Base-by-base conservation (phyloP, 2,113 vertebrate genomes). In the Cyprinus carpio region DNA sequence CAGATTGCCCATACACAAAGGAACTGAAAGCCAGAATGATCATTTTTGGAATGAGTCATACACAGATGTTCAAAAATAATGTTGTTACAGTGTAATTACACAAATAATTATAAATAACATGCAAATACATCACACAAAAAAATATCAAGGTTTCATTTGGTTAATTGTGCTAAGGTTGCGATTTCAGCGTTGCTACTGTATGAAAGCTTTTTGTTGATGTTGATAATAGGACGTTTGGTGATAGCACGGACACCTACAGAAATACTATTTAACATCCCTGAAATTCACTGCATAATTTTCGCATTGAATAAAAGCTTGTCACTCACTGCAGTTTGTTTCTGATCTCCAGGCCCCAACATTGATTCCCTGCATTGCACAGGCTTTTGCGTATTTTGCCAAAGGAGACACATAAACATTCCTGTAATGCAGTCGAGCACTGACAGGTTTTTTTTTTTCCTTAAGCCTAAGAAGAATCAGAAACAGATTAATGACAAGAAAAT, bases 341-440 rank as follows among this genome's bases (percentile, higher is more conserved):
- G 5, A 84, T 86, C 94, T 93, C 94, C 94, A 95, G 89, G 93
- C 90, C 15, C 90, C 89, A 43, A 94, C 56, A 12, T 27, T 65
- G 23, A 92, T 79, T 5, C 92, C 94, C n/a, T 92, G 86, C 76
- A 29, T 18, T 43, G 88, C 76, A 27, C 94, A 95, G 84, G 92
- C 94, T 91, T 94, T 93, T 16, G 91, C 92, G 0, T 95, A 95
- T 77, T n/a, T 85, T 94, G n/a, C 85, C 90, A 83, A 95, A 74
- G 69, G 92, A 90, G 15, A 88, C 87, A 82, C 95, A 95, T 13
- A 92, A 11, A 65, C 89, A 94, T 76, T 90, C 82, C 65, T 87
- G 49, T 74, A 89, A 11, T 34, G 27, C 80, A 13, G 37, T 49
- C 0, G 64, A 84, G 74, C 92, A 93, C 49, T 83, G 89, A 60